Evolutionary conservation across 2,113 vertebrate genomes (phyloP).

Genomic region (Tupaia tana): DNA sequence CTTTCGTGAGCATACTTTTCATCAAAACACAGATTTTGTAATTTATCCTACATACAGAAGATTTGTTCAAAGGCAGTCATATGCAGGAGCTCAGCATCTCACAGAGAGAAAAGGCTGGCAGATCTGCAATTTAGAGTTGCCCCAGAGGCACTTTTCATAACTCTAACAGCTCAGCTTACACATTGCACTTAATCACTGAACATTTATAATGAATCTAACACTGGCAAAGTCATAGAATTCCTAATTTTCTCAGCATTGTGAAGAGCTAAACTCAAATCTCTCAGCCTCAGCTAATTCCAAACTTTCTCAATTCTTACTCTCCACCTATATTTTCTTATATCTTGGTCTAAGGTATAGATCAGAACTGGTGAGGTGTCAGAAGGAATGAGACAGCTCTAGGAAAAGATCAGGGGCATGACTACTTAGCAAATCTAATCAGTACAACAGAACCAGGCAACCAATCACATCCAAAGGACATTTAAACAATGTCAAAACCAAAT

Average conservation of each 20-base stretch:
- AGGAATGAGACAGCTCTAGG: background rate
- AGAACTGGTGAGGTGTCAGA: background rate
- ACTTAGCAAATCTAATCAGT: background rate
- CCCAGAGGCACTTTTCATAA: slow-evolving; percentile 33
- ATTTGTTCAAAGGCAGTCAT: slow-evolving; percentile 55
- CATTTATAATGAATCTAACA: slow-evolving; percentile 53
- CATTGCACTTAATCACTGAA: slow-evolving; percentile 33
- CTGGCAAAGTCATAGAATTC: slow-evolving; percentile 37
- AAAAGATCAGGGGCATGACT: background rate
- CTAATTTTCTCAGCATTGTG: slow-evolving; percentile 30
- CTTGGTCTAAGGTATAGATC: background rate
- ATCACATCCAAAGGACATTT: background rate
- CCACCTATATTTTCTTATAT: background rate
- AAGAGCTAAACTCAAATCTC: slow-evolving; percentile 23
- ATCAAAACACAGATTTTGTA: background rate
- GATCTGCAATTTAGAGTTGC: slow-evolving; percentile 13
- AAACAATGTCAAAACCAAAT: background rate
- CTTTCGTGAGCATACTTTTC: slow-evolving; percentile 10
- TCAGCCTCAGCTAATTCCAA: slow-evolving; percentile 5
- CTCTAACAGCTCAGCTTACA: slow-evolving; percentile 29
- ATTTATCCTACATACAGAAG: slow-evolving; percentile 23
- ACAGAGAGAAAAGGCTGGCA: slow-evolving; percentile 18
- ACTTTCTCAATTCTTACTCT: background rate
- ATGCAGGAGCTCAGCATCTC: slow-evolving; percentile 25
- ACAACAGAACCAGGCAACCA: background rate